Evolutionary conservation across 2,888 invertebrate genomes (phyloP).

Genomic region (Eupithecia abbreviata): DNA sequence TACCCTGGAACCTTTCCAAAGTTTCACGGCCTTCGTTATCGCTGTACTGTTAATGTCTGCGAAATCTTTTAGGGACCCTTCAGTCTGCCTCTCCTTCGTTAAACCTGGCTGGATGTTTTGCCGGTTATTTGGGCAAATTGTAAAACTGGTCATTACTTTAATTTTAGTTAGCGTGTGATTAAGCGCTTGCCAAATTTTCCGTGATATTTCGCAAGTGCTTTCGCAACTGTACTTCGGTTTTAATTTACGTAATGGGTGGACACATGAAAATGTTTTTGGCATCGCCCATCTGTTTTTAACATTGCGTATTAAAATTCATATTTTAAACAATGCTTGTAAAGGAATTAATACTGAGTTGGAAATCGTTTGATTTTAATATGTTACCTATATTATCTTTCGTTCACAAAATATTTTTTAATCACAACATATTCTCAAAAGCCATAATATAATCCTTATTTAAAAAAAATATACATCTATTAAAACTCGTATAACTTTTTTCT

Average conservation of each 20-base stretch:
- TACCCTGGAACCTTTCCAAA: slow-evolving; percentile 75
- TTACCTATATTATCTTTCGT: too few species aligned
- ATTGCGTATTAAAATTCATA: background rate
- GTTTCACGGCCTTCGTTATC: slow-evolving; percentile 75
- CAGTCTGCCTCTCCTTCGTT: slow-evolving; percentile 76
- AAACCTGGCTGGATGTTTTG: slow-evolving; percentile 76
- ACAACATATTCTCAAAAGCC: background rate
- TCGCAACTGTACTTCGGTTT: background rate
- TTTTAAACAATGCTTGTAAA: background rate
- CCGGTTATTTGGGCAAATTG: slow-evolving; percentile 59
- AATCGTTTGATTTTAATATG: too few species aligned
- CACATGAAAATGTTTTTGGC: slow-evolving; percentile 8
- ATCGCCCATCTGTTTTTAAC: background rate
- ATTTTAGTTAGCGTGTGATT: slow-evolving; percentile 38
- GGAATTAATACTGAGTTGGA: background rate
- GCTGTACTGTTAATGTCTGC: slow-evolving; percentile 76
- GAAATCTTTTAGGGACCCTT: slow-evolving; percentile 75
- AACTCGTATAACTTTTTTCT: background rate
- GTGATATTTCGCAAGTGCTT: slow-evolving; percentile 22
- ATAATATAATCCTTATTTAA: background rate
- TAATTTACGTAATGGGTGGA: slow-evolving; percentile 23
- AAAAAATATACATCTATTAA: background rate
- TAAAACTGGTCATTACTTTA: slow-evolving; percentile 55
- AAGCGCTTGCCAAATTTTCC: slow-evolving; percentile 34
- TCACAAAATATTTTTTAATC: too few species aligned